phyloP scores from a whole-genome alignment of 2,888 invertebrate species.

The Brenthis hecate region DNA sequence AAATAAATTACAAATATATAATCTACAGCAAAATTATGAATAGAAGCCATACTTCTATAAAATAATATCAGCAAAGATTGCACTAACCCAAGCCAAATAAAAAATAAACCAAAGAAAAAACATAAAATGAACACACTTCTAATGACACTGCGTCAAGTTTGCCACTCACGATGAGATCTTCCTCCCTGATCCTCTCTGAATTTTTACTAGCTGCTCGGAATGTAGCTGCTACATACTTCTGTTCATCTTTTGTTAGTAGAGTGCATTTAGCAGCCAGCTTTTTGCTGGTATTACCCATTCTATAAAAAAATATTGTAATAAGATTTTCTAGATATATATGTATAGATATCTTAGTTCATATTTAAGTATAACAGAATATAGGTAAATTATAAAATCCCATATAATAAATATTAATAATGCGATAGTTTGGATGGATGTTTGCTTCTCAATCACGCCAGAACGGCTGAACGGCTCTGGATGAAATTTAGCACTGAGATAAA shows the following conservation, averaged over 20 bases:
- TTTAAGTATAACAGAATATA: no score
- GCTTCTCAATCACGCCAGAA: no score
- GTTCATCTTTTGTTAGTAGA: slow-evolving; percentile 84
- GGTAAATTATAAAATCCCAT: no score
- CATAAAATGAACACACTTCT: slow-evolving; percentile 78
- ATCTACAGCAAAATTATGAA: slow-evolving; percentile 1
- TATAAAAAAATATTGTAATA: slow-evolving; percentile 44
- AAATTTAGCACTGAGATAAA: no score
- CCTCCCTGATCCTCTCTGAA: slow-evolving; percentile 84
- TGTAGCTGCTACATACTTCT: slow-evolving; percentile 83
- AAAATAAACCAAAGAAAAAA: slow-evolving; percentile 51
- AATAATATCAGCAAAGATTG: slow-evolving; percentile 13
- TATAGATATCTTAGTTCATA: neutral
- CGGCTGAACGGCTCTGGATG: no score
- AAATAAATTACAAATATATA: neutral
- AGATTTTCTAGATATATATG: neutral
- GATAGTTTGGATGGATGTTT: no score
- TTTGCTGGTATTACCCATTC: slow-evolving; percentile 85
- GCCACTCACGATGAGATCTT: slow-evolving; percentile 85
- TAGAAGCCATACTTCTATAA: neutral
- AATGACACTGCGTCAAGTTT: slow-evolving; percentile 73
- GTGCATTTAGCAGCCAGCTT: slow-evolving; percentile 85
- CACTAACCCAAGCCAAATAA: slow-evolving; percentile 38
- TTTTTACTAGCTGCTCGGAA: slow-evolving; percentile 85
- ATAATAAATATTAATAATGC: no score